These are phyloP conservation scores for Saguinus imperator DNA, from an alignment of 2,113 vertebrate species.

Conservation along the genomic window DNA sequence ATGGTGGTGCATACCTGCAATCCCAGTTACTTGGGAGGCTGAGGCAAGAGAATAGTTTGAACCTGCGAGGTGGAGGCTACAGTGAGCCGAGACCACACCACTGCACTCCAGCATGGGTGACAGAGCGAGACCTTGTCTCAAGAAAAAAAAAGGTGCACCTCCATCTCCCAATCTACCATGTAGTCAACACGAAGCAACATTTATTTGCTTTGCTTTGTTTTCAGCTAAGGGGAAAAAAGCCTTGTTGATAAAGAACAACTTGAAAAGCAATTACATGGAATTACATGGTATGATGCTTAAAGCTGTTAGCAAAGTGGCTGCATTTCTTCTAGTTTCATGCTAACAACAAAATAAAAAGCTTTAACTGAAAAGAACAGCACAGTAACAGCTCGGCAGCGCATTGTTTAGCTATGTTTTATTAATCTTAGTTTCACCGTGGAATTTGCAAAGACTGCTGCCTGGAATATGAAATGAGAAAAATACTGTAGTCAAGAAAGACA, in stretches of 20 bases:
- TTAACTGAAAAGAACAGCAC: background rate
- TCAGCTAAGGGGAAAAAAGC: background rate
- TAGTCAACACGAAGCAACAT: background rate
- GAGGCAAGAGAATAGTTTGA: too few relatives aligned
- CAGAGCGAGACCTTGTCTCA: too few relatives aligned
- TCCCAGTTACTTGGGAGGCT: too few relatives aligned
- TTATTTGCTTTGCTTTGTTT: constrained; percentile 19
- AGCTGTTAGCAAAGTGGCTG: constrained; percentile 19
- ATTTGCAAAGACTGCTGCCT: background rate
- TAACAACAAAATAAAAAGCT: background rate
- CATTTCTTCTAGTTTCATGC: background rate
- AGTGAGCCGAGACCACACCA: too few relatives aligned
- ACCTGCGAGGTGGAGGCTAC: too few relatives aligned
- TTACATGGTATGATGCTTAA: background rate
- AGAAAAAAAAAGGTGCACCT: background rate
- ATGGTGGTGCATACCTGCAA: too few relatives aligned
- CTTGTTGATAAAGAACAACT: constrained; percentile 6
- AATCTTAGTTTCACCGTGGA: background rate
- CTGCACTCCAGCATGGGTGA: too few relatives aligned
- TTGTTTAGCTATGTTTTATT: background rate
- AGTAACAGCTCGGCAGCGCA: background rate
- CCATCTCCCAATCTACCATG: background rate
- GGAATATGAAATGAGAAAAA: background rate
- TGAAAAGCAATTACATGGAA: constrained; percentile 34
- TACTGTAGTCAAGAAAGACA: background rate